Base-by-base conservation (phyloP, 2,888 invertebrate species). In the Elaeidobius kamerunicus region DNA sequence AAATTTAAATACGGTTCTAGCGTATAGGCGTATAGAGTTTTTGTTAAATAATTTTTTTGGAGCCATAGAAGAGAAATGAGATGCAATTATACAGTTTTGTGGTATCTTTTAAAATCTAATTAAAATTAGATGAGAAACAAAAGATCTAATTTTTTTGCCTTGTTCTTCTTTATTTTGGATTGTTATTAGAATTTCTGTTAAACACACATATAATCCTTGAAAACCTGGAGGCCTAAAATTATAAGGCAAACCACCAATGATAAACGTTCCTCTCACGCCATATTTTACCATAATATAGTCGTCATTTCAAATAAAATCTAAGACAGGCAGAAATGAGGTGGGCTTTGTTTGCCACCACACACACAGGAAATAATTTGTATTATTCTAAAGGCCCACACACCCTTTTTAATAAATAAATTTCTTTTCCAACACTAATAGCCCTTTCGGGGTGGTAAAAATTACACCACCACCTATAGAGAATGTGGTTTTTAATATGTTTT, bases 281-380 rank as follows among this genome's bases (percentile, higher is more conserved):
- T 38, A 34, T 32, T 17, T 14, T 30, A 32, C 23, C 19, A 23
- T 48, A 55, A 50, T 55, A 50, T 14, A 55, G 45, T 41, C 48
- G 36, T 55, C 35, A 49, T 35, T 42, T 35, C 17, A 9, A 15
- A n/a, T 15, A 15, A 18, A 47, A 44, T 48, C 43, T 43, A 34
- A 36, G 32, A 30, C 43, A 47, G 43, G 32, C 39, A 23, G 15
- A 39, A 42, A 44, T 44, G 42, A 42, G 54, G 42, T 40, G 28
- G 48, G 41, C 42, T 40, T 50, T 52, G n/a, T n/a, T 48, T 43
- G 48, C 52, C 49, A 56, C 58, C 61, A 32, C 58, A 59, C 62
- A 62, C 58, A 59, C 62, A 62, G 63, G 63, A 63, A 63, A 55
- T 55, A 55, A 63, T 63, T 61, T 63, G 53, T 61, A 57, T 47